Evolutionary conservation across 1,140 invertebrate genomes (phyloP).

Genomic region (Conopomorpha cramerella): DNA sequence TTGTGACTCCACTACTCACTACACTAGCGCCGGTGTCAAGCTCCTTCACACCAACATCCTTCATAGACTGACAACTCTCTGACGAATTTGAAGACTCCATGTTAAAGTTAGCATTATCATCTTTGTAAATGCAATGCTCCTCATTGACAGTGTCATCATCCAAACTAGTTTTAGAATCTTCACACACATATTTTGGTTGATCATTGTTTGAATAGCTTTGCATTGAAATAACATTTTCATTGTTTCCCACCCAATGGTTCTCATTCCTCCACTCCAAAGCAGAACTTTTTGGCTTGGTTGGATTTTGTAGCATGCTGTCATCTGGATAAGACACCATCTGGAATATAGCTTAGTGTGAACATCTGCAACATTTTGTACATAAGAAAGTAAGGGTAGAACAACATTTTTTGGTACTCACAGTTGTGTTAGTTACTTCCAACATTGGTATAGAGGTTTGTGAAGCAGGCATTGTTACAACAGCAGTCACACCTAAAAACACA

Average conservation of each 20-base stretch:
- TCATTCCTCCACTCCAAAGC: conserved; percentile 44
- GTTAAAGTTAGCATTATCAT: conserved; percentile 49
- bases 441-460: conserved; percentile 46
- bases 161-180: conserved; percentile 49
- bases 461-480: conserved; percentile 46
- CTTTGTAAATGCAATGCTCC: conserved; percentile 46
- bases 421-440: conserved; percentile 52
- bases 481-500: conserved; percentile 19
- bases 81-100: conserved; percentile 55
- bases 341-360: conserved; percentile 7
- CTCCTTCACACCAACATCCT: conserved; percentile 37
- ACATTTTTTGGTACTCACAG: conserved; percentile 25
- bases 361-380: no score
- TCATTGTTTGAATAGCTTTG: conserved; percentile 38
- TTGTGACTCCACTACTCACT: conserved; percentile 26
- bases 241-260: conserved; percentile 37
- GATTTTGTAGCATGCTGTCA: conserved; percentile 41
- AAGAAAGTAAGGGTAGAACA: not conserved
- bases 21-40: conserved; percentile 22
- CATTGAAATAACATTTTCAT: conserved; percentile 34
- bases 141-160: conserved; percentile 47
- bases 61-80: conserved; percentile 50
- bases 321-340: conserved; percentile 50
- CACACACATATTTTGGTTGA: conserved; percentile 39
- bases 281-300: conserved; percentile 46